Conservation (phyloP, 2,888 invertebrate genomes). For the Leucoma salicis region DNA sequence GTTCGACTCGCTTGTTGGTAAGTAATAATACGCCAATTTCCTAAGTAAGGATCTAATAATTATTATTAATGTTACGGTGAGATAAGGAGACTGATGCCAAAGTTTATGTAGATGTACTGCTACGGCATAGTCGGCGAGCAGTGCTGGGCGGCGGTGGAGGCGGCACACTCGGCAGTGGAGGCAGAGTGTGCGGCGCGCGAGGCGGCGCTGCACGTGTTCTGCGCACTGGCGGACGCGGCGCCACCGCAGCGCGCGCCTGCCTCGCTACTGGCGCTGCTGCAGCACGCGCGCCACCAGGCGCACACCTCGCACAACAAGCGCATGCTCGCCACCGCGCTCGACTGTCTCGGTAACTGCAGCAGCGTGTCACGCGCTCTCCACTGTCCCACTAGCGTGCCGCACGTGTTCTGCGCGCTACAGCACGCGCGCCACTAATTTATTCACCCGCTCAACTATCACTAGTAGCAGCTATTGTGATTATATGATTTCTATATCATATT, state of each 20-base stretch:
- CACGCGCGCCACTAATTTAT: background rate
- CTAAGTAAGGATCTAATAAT: too few species aligned
- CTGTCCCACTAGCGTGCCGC: background rate
- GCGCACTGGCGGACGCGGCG: conserved; percentile 76
- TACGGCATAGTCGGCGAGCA: conserved; percentile 90
- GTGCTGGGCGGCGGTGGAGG: conserved; percentile 87
- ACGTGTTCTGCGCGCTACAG: conserved; percentile 10
- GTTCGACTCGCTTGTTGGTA: too few species aligned
- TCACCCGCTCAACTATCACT: too few species aligned
- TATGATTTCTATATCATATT: too few species aligned
- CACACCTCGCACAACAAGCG: conserved; percentile 65
- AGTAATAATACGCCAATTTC: too few species aligned
- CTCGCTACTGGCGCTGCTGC: conserved; percentile 59
- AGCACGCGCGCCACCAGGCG: conserved; percentile 49
- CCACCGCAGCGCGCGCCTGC: conserved; percentile 67
- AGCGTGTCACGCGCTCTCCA: too few species aligned
- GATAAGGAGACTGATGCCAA: too few species aligned
- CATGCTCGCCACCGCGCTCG: conserved; percentile 87
- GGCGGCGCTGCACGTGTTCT: conserved; percentile 78
- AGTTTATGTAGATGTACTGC: conserved; percentile 89
- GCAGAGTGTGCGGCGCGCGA: conserved; percentile 72
- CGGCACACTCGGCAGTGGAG: conserved; percentile 78
- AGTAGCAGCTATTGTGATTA: too few species aligned
- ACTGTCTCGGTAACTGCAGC: conserved; percentile 84
- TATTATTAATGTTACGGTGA: too few species aligned